A percentile compares a stretch with the other conserved stretches of the same genome.
Conservation (phyloP, 2,888 invertebrate genomes). For the Argyra leucocephala region DNA sequence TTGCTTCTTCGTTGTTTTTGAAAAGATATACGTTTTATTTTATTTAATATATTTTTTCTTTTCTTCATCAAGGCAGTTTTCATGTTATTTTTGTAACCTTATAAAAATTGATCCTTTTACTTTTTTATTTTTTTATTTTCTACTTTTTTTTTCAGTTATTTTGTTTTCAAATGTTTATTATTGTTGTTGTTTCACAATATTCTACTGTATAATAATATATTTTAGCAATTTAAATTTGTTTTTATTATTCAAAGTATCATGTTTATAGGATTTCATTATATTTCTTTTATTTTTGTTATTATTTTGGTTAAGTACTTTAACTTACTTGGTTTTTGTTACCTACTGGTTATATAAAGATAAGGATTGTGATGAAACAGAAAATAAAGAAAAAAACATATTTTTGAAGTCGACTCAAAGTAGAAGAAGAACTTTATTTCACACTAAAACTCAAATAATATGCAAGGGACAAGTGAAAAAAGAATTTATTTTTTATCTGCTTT, state of each 20-base stretch:
- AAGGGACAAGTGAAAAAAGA: neutral
- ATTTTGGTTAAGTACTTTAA: neutral
- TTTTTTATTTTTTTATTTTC: neutral
- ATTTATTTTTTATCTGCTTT: neutral
- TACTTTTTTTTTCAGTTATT: neutral
- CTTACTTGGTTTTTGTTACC: neutral
- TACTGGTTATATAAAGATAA: neutral
- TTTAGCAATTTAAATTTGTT: slow-evolving; percentile 11
- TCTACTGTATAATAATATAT: neutral
- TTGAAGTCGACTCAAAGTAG: too few relatives aligned
- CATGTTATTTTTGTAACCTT: too few relatives aligned
- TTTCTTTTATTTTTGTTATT: neutral
- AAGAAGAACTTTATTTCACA: too few relatives aligned
- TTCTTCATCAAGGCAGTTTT: too few relatives aligned
- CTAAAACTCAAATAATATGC: neutral
- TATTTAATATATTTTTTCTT: too few relatives aligned
- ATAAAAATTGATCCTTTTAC: too few relatives aligned
- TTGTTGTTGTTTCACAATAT: neutral
- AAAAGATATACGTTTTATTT: too few relatives aligned
- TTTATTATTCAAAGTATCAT: slow-evolving; percentile 9
- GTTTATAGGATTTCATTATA: slow-evolving; percentile 5
- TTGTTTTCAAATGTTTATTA: neutral
- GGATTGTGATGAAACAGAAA: neutral
- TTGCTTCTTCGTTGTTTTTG: too few relatives aligned
- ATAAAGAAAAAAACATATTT: neutral